Evolutionary conservation across 2,888 invertebrate species (phyloP).

Genomic region (Meta bourneti): DNA sequence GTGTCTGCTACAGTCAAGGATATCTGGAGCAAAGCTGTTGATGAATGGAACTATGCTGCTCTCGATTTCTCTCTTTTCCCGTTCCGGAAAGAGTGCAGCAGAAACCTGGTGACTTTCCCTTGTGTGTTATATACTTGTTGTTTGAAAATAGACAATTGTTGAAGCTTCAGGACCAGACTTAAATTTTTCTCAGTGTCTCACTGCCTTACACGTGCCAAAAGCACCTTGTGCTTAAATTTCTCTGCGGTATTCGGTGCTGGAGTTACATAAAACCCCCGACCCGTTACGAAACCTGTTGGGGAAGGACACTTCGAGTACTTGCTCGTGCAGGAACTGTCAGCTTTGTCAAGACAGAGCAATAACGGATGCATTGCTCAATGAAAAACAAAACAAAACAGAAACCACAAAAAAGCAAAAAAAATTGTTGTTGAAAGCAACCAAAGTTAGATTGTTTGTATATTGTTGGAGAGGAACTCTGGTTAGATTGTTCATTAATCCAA

Average conservation of each 20-base stretch:
- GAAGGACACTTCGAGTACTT: constrained; percentile 34
- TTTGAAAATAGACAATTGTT: constrained; percentile 69
- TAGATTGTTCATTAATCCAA: constrained; percentile 76
- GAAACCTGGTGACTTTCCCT: constrained; percentile 44
- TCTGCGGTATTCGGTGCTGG: constrained; percentile 75
- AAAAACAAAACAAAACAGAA: constrained; percentile 77
- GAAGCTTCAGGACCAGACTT: constrained; percentile 75
- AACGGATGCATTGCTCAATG: constrained; percentile 77
- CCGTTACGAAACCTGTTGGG: constrained; percentile 31
- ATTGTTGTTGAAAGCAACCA: constrained; percentile 74
- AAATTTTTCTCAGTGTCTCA: constrained; percentile 76
- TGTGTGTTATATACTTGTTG: constrained; percentile 69
- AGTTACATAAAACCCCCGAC: constrained; percentile 53
- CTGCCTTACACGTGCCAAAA: constrained; percentile 77
- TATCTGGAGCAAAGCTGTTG: constrained; percentile 7
- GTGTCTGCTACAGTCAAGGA: constrained; percentile 58
- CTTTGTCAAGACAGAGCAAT: constrained; percentile 77
- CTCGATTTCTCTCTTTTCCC: constrained; percentile 27
- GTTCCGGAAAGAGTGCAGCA: constrained; percentile 54
- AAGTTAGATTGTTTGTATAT: constrained; percentile 76
- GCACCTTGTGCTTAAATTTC: constrained; percentile 74
- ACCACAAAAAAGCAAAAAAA: constrained; percentile 61
- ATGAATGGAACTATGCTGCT: constrained; percentile 10
- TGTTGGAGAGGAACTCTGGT: constrained; percentile 75
- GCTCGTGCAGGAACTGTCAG: constrained; percentile 67